Conservation (phyloP, 2,797 vertebrate genomes). For the Lutjanus argentimaculatus region DNA sequence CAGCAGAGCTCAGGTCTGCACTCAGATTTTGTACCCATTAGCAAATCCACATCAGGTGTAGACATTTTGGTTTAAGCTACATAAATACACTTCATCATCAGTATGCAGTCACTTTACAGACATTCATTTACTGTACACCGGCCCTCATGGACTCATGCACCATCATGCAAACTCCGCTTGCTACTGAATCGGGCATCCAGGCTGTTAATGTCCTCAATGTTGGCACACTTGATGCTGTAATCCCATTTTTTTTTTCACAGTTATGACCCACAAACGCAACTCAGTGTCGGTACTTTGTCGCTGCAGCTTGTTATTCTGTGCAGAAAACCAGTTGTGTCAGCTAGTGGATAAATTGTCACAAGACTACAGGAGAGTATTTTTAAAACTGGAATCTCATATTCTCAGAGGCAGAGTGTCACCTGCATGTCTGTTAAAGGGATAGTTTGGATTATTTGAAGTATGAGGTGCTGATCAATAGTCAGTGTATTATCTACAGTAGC, state of each 20-base stretch:
- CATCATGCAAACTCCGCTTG: slow-evolving; percentile 46
- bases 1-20: slow-evolving; percentile 30
- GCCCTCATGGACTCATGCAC: slow-evolving; percentile 50
- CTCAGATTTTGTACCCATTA: slow-evolving; percentile 55
- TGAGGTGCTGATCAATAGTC: no score
- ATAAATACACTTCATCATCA: slow-evolving; percentile 62
- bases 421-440: neutral
- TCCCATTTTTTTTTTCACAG: slow-evolving; percentile 60
- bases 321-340: slow-evolving; percentile 17
- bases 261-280: slow-evolving; percentile 44
- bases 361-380: slow-evolving; percentile 1
- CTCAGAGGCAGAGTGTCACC: slow-evolving; percentile 5
- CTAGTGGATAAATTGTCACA: neutral
- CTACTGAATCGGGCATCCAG: slow-evolving; percentile 33
- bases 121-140: slow-evolving; percentile 47
- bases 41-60: slow-evolving; percentile 41
- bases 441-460: no score
- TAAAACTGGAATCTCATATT: slow-evolving; percentile 12
- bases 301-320: slow-evolving; percentile 21
- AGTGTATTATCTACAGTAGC: no score
- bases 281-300: neutral
- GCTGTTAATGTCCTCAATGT: slow-evolving; percentile 21
- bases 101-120: slow-evolving; percentile 56
- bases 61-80: slow-evolving; percentile 69
- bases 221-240: slow-evolving; percentile 19